Conservation (phyloP, 2,113 vertebrate species). For the Colistium nudipinnis region DNA sequence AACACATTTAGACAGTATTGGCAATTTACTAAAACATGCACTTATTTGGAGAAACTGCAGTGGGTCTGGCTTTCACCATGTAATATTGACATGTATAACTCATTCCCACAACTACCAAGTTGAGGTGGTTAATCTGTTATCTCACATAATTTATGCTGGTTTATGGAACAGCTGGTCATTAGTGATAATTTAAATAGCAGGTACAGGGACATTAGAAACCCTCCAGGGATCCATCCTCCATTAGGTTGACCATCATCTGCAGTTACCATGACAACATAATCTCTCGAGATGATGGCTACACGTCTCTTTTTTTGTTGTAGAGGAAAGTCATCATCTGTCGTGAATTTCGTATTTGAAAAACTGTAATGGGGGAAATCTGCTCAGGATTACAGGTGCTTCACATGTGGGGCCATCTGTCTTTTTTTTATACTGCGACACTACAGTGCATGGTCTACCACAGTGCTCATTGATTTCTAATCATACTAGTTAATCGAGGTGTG, state of each 20-base stretch:
- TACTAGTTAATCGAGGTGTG: conserved; percentile 1
- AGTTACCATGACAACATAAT: conserved; percentile 46
- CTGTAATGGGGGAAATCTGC: neutral
- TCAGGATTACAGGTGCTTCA: conserved; percentile 27
- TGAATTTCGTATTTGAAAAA: too few species aligned
- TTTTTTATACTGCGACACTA: neutral
- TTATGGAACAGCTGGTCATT: conserved; percentile 61
- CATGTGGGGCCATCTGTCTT: conserved; percentile 23
- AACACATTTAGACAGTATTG: conserved; percentile 8
- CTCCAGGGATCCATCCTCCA: conserved; percentile 16
- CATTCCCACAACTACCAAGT: neutral
- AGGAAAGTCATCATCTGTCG: too few species aligned
- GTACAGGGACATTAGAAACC: conserved; percentile 37
- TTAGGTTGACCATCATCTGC: conserved; percentile 22
- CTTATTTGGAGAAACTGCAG: neutral
- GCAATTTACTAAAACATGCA: neutral
- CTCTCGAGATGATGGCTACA: neutral
- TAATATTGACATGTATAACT: neutral
- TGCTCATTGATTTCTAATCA: neutral
- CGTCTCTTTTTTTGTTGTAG: neutral
- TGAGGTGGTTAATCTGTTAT: neutral
- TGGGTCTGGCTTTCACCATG: neutral
- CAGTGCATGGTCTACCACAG: neutral
- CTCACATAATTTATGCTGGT: conserved; percentile 5
- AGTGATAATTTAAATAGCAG: conserved; percentile 50